A percentile compares a stretch with the other conserved stretches of the same genome.
phyloP scores from a whole-genome alignment of 2,797 vertebrate genomes.

The Nyctalus aviator region DNA sequence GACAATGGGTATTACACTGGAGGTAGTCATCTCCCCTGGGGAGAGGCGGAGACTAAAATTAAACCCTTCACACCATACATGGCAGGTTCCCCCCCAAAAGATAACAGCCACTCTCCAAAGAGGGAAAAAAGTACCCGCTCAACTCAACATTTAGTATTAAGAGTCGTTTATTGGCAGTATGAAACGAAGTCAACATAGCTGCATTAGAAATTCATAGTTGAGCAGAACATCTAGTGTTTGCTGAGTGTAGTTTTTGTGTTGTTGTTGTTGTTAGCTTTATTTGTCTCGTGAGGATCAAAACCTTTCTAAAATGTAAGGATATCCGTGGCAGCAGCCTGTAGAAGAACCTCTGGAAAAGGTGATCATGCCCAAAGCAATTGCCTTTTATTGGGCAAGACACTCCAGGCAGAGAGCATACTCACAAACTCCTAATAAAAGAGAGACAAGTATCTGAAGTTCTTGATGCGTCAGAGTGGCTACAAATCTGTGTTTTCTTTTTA shows the following conservation, averaged over 20 bases:
- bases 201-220: slow-evolving; percentile 86
- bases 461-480: slow-evolving; percentile 84
- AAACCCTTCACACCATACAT: slow-evolving; percentile 32
- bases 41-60: slow-evolving; percentile 57
- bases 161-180: slow-evolving; percentile 91
- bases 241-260: slow-evolving; percentile 77
- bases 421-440: slow-evolving; percentile 90
- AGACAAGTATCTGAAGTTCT: slow-evolving; percentile 85
- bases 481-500: slow-evolving; percentile 84
- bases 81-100: not conserved
- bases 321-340: slow-evolving; percentile 69
- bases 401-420: slow-evolving; percentile 85
- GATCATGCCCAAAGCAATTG: slow-evolving; percentile 61
- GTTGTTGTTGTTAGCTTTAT: slow-evolving; percentile 2
- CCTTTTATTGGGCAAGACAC: slow-evolving; percentile 75
- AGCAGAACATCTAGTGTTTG: slow-evolving; percentile 81
- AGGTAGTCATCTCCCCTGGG: slow-evolving; percentile 58
- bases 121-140: slow-evolving; percentile 64
- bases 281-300: slow-evolving; percentile 78
- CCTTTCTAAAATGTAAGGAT: slow-evolving; percentile 73
- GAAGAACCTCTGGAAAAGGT: slow-evolving; percentile 66
- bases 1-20: slow-evolving; percentile 49
- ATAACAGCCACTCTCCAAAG: not conserved
- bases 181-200: slow-evolving; percentile 89
- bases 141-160: slow-evolving; percentile 84